Conservation (phyloP, 2,113 vertebrate species). For the Sminthopsis crassicaudata region DNA sequence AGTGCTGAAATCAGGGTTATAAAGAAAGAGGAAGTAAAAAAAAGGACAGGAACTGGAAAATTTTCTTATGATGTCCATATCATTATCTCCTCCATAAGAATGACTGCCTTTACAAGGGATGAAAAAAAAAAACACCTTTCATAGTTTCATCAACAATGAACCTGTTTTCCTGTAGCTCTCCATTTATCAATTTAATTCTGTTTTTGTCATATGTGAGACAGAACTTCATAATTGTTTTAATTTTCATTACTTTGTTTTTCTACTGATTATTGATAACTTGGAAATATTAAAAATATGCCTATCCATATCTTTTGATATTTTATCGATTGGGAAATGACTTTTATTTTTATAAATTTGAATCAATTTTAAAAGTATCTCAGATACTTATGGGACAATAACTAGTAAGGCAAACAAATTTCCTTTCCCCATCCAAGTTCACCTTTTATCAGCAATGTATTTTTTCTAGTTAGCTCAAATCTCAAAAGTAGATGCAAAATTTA, state of each 20-base stretch:
- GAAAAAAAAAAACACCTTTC: background rate
- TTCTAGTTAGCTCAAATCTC: background rate
- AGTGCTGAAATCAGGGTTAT: background rate
- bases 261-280: background rate
- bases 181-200: background rate
- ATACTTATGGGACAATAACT: background rate
- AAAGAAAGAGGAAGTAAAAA: background rate
- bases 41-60: background rate
- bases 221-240: background rate
- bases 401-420: background rate
- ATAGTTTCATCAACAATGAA: background rate
- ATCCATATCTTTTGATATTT: background rate
- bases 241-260: background rate
- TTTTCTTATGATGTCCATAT: background rate
- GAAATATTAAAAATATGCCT: background rate
- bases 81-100: background rate
- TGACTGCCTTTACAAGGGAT: too few species aligned
- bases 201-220: background rate
- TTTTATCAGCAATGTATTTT: background rate
- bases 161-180: background rate
- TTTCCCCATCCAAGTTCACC: background rate
- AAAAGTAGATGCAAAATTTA: background rate
- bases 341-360: background rate
- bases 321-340: background rate
- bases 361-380: background rate